Conservation (phyloP, 2,888 invertebrate genomes). For the Machimus rusticus region DNA sequence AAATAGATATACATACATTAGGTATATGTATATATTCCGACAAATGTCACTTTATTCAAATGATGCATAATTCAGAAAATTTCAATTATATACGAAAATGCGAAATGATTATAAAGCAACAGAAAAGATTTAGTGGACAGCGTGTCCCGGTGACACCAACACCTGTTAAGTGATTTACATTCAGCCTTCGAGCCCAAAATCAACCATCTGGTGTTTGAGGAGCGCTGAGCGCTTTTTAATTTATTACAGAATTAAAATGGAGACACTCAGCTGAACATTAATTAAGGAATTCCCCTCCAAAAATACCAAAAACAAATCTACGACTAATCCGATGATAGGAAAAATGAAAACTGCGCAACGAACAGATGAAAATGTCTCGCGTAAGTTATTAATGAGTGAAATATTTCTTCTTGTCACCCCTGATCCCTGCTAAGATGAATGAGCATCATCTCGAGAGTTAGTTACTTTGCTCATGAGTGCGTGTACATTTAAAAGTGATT, state of each 20-base stretch:
- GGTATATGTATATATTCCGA: background rate
- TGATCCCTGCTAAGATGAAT: conserved; percentile 44
- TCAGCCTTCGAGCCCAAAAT: background rate
- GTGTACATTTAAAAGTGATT: background rate
- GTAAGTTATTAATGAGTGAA: conserved; percentile 46
- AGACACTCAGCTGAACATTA: conserved; percentile 6
- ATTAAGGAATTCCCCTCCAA: conserved; percentile 9
- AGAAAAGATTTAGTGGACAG: background rate
- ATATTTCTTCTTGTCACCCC: conserved; percentile 45
- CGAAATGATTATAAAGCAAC: background rate
- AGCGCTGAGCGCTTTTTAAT: background rate
- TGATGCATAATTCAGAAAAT: background rate
- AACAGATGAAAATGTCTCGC: conserved; percentile 42
- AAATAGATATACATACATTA: no score
- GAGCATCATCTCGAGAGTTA: conserved; percentile 10
- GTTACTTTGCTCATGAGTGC: background rate
- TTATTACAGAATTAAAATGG: background rate
- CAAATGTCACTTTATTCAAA: background rate
- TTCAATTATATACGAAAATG: background rate
- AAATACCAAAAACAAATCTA: conserved; percentile 33
- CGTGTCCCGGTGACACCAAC: background rate
- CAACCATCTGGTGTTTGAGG: background rate
- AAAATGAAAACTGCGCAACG: conserved; percentile 40
- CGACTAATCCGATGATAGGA: conserved; percentile 43
- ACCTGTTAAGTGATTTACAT: background rate